These are phyloP conservation scores for Brenthis daphne DNA, from an alignment of 2,888 invertebrate species.

Conservation along the genomic window DNA sequence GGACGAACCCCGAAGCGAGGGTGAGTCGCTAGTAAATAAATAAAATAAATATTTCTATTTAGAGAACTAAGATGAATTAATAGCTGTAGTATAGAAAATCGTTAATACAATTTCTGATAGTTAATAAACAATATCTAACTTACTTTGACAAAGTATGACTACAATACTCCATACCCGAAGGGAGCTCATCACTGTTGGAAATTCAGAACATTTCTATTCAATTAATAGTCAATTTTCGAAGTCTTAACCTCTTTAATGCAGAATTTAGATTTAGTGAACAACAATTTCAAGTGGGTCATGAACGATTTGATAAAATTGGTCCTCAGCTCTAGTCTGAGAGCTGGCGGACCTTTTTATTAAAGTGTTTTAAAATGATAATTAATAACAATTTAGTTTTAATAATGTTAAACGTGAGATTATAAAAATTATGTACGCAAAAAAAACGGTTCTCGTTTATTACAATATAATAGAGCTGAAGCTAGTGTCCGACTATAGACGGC, in stretches of 20 bases:
- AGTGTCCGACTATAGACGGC: no score
- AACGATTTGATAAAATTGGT: conserved; percentile 1
- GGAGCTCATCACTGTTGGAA: conserved; percentile 54
- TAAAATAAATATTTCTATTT: no score
- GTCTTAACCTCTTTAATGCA: conserved; percentile 39
- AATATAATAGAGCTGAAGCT: no score
- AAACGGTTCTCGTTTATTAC: no score
- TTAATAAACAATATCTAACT: conserved; percentile 45
- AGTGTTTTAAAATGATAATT: neutral
- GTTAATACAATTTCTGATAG: neutral
- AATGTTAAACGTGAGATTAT: no score
- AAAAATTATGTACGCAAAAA: no score
- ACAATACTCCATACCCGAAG: conserved; percentile 60
- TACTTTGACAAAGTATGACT: conserved; percentile 64
- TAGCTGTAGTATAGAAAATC: neutral
- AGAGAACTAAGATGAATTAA: neutral
- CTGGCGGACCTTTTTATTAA: neutral
- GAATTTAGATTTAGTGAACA: conserved; percentile 49
- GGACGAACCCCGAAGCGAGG: no score
- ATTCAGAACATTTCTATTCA: conserved; percentile 38
- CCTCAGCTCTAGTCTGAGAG: neutral
- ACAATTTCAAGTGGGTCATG: conserved; percentile 62
- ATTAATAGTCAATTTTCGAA: conserved; percentile 41
- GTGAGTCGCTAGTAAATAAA: no score
- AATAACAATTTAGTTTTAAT: no score